Evolutionary conservation across 1,140 invertebrate genomes (phyloP).

Genomic region (Zaprionus lachaisei): DNA sequence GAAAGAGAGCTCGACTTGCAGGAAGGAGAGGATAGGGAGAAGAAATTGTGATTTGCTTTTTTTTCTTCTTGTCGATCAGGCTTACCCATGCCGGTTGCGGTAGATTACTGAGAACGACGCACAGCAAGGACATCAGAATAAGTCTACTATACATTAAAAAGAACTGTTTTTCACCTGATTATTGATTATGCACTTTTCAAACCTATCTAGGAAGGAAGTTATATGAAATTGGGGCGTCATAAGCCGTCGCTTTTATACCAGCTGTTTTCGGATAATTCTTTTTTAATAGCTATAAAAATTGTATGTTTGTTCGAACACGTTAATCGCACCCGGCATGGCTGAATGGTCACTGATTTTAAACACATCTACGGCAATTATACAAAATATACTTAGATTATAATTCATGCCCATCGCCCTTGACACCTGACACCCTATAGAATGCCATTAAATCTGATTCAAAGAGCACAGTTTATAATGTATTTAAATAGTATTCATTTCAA

Average conservation of each 20-base stretch:
- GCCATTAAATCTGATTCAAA: constrained; percentile 6
- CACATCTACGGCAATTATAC: constrained; percentile 1
- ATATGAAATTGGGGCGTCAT: constrained; percentile 14
- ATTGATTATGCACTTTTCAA: neutral
- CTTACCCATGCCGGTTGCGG: constrained; percentile 54
- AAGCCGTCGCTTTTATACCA: constrained; percentile 55
- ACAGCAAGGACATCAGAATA: constrained; percentile 40
- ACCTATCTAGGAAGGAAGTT: constrained; percentile 9
- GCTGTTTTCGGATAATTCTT: constrained; percentile 30
- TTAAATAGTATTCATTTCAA: constrained; percentile 5
- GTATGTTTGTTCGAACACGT: constrained; percentile 1
- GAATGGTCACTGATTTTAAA: constrained; percentile 27
- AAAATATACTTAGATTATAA: neutral
- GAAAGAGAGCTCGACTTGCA: constrained; percentile 84
- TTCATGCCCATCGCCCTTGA: neutral
- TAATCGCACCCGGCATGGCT: constrained; percentile 37
- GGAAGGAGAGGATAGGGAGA: too few species aligned
- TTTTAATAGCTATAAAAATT: constrained; percentile 51
- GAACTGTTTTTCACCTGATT: neutral
- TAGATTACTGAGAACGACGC: constrained; percentile 42
- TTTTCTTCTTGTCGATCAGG: neutral
- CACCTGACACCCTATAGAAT: neutral
- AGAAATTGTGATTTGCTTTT: neutral
- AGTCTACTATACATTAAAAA: constrained; percentile 41
- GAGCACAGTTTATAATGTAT: constrained; percentile 17